Base-by-base conservation (phyloP, 2,113 vertebrate genomes). In the Nibea albiflora region DNA sequence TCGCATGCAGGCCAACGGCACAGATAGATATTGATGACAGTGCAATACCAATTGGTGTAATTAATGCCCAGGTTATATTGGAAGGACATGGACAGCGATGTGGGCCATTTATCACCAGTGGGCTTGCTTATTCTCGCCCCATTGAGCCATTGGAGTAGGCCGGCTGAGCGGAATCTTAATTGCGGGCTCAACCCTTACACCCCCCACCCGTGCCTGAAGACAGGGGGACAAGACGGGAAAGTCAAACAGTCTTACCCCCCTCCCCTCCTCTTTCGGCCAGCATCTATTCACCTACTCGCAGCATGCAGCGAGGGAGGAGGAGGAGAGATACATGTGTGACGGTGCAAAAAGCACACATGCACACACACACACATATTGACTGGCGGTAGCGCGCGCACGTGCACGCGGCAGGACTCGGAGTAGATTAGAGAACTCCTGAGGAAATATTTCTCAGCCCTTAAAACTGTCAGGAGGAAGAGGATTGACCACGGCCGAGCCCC, bases 41-140 rank as follows among this genome's bases (percentile, higher is more conserved):
- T 68, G 90, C 91, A 90, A 91, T 91, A 89, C 89, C 92, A 92
- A 91, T 93, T 85, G 90, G 90, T 93, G 92, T 95, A 95, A 94
- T 95, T 93, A 95, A 95, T 95, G 93, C 78, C 82, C 84, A 82
- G 88, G 93, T 94, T 94, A 90, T 92, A 90, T 87, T 85, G 90
- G 87, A 90, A 90, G 90, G 92, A 94, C 92, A 72, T 87, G 86
- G 88, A 89, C 80, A 77, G 83, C 35, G 68, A 87, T 88, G 86
- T 69, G 89, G 88, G 89, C 87, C 88, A 95, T 95, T 95, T 90
- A 95, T 95, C 94, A 95, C 92, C 80, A 31, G 42, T 63, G 56
- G 74, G 61, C 73, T 85, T 81, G 90, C 91, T 93, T 87, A 89
- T 92, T 89, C 87, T 84, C 81, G 80, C 81, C 84, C 92, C 93